Base-by-base conservation (phyloP, 2,113 vertebrate genomes). In the Laticauda laticaudata region DNA sequence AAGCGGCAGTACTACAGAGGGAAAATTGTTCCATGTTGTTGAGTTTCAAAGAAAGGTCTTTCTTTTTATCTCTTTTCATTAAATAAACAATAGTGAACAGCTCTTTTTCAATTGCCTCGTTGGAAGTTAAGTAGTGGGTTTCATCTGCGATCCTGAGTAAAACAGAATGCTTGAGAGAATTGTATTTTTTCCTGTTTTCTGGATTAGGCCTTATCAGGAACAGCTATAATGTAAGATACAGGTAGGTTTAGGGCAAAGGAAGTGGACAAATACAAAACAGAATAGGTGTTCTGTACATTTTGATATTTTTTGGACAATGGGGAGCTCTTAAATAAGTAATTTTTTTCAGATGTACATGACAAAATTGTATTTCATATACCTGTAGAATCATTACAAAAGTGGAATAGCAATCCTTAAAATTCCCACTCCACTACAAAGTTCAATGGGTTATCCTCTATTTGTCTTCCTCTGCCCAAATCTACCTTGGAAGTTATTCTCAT, bases 1-100 rank as follows among this genome's bases (percentile, higher is more conserved):
- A 94, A 95, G 90, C 86, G 90, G 59, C 93, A 97, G 96, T 95
- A 96, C 95, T 95, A 96, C 91, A 92, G 94, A 94, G 92, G 94
- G 95, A 95, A 92, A 96, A 97, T 55, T 85, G 93, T 75, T 91
- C 91, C 0, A 1, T 93, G 86, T 87, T 93, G 92, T 59, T 57
- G 92, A 94, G 87, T 90, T 87, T 89, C 53, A 91, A 3, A n/a
- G 90, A 93, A 96, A 94, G 69, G 39, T 43, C 94, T 34, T 91
- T 59, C 53, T 55, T 92, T 87, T 20, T n/a, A 29, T 64, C 89
- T 87, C 12, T 89, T 93, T 91, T 90, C 92, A 93, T 89, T 87
- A 75, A 69, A 26, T 48, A 94, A 94, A 81, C 9, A 90, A 45
- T 92, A 12, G n/a, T 26, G 93, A 86, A n/a, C 87, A 94, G 85